These are phyloP conservation scores for Araneus ventricosus DNA, from an alignment of 1,140 invertebrate species.

Conservation along the genomic window DNA sequence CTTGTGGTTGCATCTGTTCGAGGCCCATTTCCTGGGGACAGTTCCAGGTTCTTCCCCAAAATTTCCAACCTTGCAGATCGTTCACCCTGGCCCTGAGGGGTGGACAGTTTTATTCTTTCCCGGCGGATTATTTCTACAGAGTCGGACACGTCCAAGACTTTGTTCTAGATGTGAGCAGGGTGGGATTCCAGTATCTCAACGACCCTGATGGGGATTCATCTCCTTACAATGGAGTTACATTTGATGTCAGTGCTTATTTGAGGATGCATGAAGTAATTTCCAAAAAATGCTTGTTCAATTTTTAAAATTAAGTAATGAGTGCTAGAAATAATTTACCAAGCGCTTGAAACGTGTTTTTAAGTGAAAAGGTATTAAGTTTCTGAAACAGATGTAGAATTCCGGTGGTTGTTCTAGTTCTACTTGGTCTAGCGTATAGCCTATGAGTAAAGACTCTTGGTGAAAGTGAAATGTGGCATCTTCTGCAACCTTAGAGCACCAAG, in stretches of 20 bases:
- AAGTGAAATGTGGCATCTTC: too few species aligned
- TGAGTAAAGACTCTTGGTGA: too few species aligned
- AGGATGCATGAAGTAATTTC: conserved; percentile 53
- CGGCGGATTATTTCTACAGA: conserved; percentile 64
- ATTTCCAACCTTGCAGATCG: conserved; percentile 55
- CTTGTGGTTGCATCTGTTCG: conserved; percentile 67
- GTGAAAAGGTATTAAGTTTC: too few species aligned
- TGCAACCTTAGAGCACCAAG: too few species aligned
- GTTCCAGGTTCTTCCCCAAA: conserved; percentile 67
- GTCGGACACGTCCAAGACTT: conserved; percentile 66
- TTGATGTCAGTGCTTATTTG: conserved; percentile 65
- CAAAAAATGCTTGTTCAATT: neutral
- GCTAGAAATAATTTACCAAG: too few species aligned
- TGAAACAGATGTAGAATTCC: too few species aligned
- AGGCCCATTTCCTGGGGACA: conserved; percentile 53
- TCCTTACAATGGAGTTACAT: conserved; percentile 61
- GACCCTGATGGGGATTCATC: conserved; percentile 65
- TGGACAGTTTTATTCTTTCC: conserved; percentile 60
- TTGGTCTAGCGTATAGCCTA: too few species aligned
- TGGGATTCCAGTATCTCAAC: conserved; percentile 55
- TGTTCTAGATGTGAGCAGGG: conserved; percentile 55
- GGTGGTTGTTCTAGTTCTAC: too few species aligned
- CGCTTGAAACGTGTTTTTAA: too few species aligned
- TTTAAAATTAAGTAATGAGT: neutral
- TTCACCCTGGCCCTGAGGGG: conserved; percentile 66